These are phyloP conservation scores for Delichon dasypus DNA, from an alignment of 2,797 vertebrate species.

Conservation along the genomic window DNA sequence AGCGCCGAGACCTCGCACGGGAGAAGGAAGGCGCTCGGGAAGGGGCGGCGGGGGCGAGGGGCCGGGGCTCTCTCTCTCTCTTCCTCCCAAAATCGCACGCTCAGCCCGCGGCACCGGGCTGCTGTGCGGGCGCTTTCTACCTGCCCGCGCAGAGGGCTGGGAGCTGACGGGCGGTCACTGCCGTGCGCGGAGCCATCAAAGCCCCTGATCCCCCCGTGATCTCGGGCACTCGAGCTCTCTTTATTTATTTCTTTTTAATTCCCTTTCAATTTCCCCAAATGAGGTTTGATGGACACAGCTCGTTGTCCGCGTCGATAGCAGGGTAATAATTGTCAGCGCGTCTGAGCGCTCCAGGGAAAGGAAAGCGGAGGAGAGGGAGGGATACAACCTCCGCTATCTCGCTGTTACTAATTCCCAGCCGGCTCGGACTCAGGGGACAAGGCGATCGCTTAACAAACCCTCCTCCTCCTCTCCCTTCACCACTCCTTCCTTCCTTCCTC, in stretches of 20 bases:
- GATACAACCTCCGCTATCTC: not conserved
- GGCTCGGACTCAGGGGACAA: constrained; percentile 45
- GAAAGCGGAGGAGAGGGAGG: not conserved
- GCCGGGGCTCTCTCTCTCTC: too few relatives aligned
- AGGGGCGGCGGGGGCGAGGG: not conserved
- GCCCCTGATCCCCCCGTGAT: not conserved
- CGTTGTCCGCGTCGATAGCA: not conserved
- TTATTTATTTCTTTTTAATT: not conserved
- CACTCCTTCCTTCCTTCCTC: constrained; percentile 55
- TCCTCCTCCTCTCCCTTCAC: not conserved
- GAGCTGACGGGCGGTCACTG: not conserved
- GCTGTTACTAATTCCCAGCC: constrained; percentile 31
- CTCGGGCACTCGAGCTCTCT: not conserved
- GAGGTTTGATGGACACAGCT: not conserved
- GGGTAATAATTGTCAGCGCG: not conserved
- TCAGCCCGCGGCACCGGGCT: not conserved
- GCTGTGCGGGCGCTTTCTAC: not conserved
- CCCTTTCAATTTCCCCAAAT: not conserved
- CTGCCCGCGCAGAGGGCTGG: not conserved
- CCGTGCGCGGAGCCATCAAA: not conserved
- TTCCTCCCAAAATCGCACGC: not conserved
- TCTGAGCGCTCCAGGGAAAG: not conserved
- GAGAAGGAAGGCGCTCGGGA: not conserved
- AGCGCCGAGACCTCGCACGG: not conserved
- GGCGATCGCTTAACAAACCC: constrained; percentile 49